These are phyloP conservation scores for Ptychadena robeensis DNA, from an alignment of 2,797 vertebrate species.

Conservation along the genomic window DNA sequence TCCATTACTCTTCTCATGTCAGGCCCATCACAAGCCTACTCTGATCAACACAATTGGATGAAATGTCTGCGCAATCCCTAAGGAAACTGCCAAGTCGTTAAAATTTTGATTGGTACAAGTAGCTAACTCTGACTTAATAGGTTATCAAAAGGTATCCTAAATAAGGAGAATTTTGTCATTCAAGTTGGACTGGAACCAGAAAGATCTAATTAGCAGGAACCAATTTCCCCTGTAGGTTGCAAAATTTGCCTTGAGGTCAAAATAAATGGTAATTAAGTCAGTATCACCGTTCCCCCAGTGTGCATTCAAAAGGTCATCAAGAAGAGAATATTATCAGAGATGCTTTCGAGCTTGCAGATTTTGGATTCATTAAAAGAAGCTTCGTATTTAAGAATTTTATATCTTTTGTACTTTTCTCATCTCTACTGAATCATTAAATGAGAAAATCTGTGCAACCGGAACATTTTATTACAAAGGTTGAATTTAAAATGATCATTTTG, in stretches of 20 bases:
- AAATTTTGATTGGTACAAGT: slow-evolving; percentile 44
- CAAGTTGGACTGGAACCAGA: slow-evolving; percentile 69
- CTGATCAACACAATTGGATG: background rate
- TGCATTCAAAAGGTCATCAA: slow-evolving; percentile 72
- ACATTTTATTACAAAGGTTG: slow-evolving; percentile 53
- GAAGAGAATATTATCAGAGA: slow-evolving; percentile 67
- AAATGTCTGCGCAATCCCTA: background rate
- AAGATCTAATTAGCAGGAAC: slow-evolving; percentile 75
- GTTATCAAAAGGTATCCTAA: slow-evolving; percentile 70
- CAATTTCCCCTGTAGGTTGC: slow-evolving; percentile 66
- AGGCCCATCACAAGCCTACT: background rate
- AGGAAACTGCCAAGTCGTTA: slow-evolving; percentile 4
- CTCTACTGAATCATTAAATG: slow-evolving; percentile 67
- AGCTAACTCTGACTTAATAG: slow-evolving; percentile 66
- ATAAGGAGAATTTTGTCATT: slow-evolving; percentile 75
- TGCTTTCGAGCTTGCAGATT: slow-evolving; percentile 66
- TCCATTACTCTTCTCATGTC: slow-evolving; percentile 12
- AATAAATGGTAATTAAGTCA: slow-evolving; percentile 73
- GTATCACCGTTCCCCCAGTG: slow-evolving; percentile 67
- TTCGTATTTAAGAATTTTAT: slow-evolving; percentile 68
- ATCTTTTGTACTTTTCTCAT: slow-evolving; percentile 63
- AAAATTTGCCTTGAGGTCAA: slow-evolving; percentile 74
- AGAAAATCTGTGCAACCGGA: slow-evolving; percentile 65
- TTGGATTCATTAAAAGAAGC: slow-evolving; percentile 70
- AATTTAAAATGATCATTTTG: slow-evolving; percentile 62